phyloP scores from a whole-genome alignment of 1,140 invertebrate species.

The Harlomillsia oculata region DNA sequence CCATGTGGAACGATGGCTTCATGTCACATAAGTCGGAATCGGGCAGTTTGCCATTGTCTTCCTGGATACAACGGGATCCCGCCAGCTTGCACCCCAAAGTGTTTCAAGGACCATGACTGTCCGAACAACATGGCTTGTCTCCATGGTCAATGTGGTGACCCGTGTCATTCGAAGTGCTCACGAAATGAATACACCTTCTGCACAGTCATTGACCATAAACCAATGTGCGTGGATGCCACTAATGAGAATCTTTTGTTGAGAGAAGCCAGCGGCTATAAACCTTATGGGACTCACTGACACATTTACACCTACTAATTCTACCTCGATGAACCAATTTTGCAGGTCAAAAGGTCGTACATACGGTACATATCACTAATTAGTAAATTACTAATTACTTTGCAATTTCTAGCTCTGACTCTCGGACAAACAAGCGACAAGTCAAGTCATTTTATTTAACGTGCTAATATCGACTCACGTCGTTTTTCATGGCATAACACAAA shows the following conservation, averaged over 20 bases:
- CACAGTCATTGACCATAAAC: conserved; percentile 34
- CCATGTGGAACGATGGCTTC: conserved; percentile 35
- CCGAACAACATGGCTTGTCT: conserved; percentile 31
- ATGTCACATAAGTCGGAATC: conserved; percentile 30
- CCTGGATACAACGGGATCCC: conserved; percentile 34
- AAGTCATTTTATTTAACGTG: too few relatives aligned
- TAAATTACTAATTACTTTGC: too few relatives aligned
- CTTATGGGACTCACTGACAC: too few relatives aligned
- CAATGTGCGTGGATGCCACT: conserved; percentile 35
- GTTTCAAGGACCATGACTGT: conserved; percentile 35
- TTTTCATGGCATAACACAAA: too few relatives aligned
- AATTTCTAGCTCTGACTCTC: too few relatives aligned
- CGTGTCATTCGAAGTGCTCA: conserved; percentile 34
- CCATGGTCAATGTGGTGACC: conserved; percentile 32
- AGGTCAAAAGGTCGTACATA: too few relatives aligned
- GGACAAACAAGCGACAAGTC: too few relatives aligned
- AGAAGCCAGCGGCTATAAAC: conserved; percentile 10
- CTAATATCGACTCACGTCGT: too few relatives aligned
- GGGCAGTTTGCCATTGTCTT: conserved; percentile 34
- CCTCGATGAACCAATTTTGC: too few relatives aligned
- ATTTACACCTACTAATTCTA: too few relatives aligned
- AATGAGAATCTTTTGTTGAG: conserved; percentile 32
- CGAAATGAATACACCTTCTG: conserved; percentile 36
- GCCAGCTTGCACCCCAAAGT: conserved; percentile 34
- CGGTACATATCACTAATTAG: too few relatives aligned